A percentile compares a stretch with the other conserved stretches of the same genome.
phyloP scores from a whole-genome alignment of 2,113 vertebrate species.

The Pseudopipra pipra region DNA sequence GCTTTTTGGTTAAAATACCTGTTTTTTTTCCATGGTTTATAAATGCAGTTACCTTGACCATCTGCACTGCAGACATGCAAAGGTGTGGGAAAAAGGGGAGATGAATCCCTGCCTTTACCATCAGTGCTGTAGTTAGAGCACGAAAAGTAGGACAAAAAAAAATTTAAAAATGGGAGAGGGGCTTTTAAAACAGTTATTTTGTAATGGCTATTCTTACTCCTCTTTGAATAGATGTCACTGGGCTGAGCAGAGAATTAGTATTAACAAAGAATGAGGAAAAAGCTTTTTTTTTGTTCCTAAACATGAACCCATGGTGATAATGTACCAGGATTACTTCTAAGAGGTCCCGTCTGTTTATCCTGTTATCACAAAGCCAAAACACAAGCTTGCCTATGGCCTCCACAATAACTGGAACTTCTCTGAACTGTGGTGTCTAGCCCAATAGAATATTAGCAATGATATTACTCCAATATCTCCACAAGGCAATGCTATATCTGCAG shows the following conservation, averaged over 20 bases:
- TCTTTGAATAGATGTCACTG: background rate
- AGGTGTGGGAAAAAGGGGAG: background rate
- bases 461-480: background rate
- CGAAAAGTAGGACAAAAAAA: background rate
- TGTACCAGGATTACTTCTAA: background rate
- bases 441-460: background rate
- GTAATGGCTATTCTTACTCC: background rate
- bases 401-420: background rate
- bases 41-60: background rate
- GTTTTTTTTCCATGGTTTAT: background rate
- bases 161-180: accelerated
- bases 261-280: background rate
- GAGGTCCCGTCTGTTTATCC: background rate
- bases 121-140: background rate
- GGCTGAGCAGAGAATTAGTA: background rate
- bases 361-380: background rate
- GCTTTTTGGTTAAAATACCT: background rate
- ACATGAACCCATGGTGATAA: background rate
- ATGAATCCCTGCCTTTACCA: background rate
- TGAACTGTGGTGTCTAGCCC: background rate
- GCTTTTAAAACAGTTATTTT: background rate
- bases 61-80: background rate
- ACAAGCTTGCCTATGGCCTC: background rate
- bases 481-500: background rate
- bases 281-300: background rate